Percentiles rank a stretch among this genome's conserved stretches.
These are phyloP conservation scores for Pristis pectinata DNA, from an alignment of 2,797 vertebrate species.

Conservation along the genomic window DNA sequence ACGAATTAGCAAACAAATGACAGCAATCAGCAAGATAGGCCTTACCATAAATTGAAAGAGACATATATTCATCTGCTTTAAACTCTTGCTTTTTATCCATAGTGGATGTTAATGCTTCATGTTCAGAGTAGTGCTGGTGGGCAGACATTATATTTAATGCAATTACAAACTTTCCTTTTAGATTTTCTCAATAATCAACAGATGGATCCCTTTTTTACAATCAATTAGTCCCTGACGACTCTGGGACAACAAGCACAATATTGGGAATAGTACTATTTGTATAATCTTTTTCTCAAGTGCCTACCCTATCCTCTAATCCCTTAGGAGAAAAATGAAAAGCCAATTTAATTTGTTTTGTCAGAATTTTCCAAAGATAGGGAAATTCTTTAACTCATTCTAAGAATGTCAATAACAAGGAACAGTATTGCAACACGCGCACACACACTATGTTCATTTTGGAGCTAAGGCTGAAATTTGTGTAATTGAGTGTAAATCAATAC, in stretches of 20 bases:
- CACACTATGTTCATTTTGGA: not conserved
- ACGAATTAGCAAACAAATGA: not conserved
- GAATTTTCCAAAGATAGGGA: not conserved
- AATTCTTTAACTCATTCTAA: not conserved
- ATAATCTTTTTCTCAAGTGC: not conserved
- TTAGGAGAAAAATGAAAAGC: conserved; percentile 1
- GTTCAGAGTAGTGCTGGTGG: not conserved
- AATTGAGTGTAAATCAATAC: not conserved
- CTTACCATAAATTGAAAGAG: conserved; percentile 13
- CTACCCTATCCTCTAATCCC: not conserved
- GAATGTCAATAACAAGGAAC: not conserved
- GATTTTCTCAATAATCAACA: not conserved
- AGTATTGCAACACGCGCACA: not conserved
- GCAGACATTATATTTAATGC: not conserved
- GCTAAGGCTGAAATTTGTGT: not conserved
- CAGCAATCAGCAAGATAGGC: not conserved
- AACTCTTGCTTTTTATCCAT: not conserved
- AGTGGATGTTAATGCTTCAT: not conserved
- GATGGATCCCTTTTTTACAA: not conserved
- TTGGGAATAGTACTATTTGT: not conserved
- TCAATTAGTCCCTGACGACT: not conserved
- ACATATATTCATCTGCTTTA: not conserved
- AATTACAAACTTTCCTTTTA: not conserved
- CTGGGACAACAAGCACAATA: not conserved
- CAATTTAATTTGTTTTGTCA: not conserved